Evolutionary conservation across 35 echinoderm and acorn worm species (phyloP).

Genomic region (Stichopus chloronotus): DNA sequence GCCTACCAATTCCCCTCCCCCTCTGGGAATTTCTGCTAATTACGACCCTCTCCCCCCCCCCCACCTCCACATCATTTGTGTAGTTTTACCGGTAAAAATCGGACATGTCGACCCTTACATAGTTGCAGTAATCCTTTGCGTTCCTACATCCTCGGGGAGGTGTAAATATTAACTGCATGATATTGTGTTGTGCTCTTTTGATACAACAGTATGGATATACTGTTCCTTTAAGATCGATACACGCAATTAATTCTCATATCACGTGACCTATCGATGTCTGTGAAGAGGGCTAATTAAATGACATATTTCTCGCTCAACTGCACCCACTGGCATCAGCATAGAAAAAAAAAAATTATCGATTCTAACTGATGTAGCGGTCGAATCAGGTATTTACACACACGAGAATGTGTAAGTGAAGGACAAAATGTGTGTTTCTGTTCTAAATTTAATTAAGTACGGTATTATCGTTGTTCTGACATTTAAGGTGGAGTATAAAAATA

Average conservation of each 20-base stretch:
- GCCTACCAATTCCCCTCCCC: no score
- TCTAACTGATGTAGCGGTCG: neutral
- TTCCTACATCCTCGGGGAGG: no score
- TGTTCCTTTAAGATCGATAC: no score
- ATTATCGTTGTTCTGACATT: slow-evolving; percentile 8
- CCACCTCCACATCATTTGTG: no score
- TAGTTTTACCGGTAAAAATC: no score
- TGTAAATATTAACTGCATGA: no score
- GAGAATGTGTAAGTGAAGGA: slow-evolving; percentile 41
- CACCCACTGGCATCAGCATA: neutral
- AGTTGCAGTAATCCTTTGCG: no score
- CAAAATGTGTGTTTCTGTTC: slow-evolving; percentile 11
- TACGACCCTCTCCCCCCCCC: no score
- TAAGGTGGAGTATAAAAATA: neutral
- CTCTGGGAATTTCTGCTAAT: no score
- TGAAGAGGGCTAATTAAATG: slow-evolving; percentile 14
- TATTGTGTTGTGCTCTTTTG: no score
- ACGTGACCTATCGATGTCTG: neutral
- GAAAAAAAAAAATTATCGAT: slow-evolving; percentile 6
- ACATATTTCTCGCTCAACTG: slow-evolving; percentile 4
- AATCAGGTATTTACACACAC: neutral
- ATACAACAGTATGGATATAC: no score
- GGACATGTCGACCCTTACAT: no score
- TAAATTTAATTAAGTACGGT: slow-evolving; percentile 32
- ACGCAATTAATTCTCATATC: neutral